Evolutionary conservation across 2,797 vertebrate species (phyloP), one percentile per base, ranked within the genome.

Genomic region (Cercopithecus neglectus): DNA sequence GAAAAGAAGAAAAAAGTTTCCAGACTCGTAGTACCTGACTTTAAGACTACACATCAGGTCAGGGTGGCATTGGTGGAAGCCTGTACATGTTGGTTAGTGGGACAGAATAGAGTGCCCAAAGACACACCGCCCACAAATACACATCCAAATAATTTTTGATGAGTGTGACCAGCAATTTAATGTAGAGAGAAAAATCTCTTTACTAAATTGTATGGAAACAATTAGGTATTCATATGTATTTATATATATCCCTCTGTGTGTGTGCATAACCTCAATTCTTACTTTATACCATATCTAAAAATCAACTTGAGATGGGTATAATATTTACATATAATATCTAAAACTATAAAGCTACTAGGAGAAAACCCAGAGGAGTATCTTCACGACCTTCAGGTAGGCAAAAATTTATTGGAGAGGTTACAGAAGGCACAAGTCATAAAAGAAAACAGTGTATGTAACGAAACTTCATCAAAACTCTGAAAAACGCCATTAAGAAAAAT

Each of bases 361-460:
- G 28, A 57, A 92, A 87, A 53, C 21, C 44, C 81, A n/a, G 8
- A 53, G 17, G 14, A 64, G 5, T 53, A 74, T 44, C 8, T 75
- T 74, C 36, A 28, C 48, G 36, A 88, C 50, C 8, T 94, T 78
- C 48, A 28, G 8, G 13, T 57, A 91, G 94, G n/a, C 57, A 91
- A 70, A 61, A 48, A 61, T 79, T 64, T 81, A 39, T 88, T 72
- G 30, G 48, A 53, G 39, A 87, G 30, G 57, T 46, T 74, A 79
- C 11, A 83, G 83, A 95, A 96, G 87, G 10, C 24, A 92, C 8
- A 76, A 92, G 39, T 88, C 64, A 75, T 85, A n/a, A 92, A 91
- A 79, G 48, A 75, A 22, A 44, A 79, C 5, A 79, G 64, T 64
- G 64, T 67, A 19, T 19, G 2, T 61, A 80, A 57, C 79, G 85